Conservation (phyloP, 2,113 vertebrate species). For the Bombycilla garrulus region DNA sequence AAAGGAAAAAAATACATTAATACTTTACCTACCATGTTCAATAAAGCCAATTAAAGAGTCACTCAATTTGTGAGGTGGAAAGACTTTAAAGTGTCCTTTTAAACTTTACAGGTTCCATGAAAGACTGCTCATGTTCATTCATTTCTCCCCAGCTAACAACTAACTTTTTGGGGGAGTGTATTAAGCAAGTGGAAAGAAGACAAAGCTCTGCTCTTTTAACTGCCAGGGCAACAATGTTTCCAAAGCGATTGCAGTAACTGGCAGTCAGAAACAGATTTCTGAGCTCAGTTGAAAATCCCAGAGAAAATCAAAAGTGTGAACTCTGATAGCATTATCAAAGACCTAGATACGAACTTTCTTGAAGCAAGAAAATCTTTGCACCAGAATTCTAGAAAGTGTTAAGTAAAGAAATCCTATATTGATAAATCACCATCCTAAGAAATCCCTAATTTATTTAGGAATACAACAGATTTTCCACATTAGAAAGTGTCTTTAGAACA, state of each 20-base stretch:
- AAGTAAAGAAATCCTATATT: not conserved
- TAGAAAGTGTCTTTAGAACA: not conserved
- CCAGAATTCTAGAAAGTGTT: not conserved
- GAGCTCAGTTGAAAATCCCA: not conserved
- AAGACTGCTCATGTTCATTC: not conserved
- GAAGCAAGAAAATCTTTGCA: not conserved
- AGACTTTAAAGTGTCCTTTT: not conserved
- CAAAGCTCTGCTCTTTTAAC: not conserved
- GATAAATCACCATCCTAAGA: not conserved
- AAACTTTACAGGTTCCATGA: not conserved
- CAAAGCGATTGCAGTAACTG: not conserved
- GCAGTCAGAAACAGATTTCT: not conserved
- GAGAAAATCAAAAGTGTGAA: not conserved
- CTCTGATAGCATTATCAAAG: not conserved
- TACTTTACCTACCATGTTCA: not conserved
- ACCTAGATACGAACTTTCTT: not conserved
- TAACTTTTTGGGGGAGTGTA: accelerated
- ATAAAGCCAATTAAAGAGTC: not conserved
- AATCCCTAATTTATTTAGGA: not conserved
- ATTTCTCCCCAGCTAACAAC: not conserved
- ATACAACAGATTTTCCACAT: not conserved
- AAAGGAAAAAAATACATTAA: not conserved
- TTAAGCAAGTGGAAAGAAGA: not conserved
- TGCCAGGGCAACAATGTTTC: not conserved
- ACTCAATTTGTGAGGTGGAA: not conserved